These are phyloP conservation scores for Bambusicola thoracicus DNA, from an alignment of 2,113 vertebrate genomes.

Conservation along the genomic window DNA sequence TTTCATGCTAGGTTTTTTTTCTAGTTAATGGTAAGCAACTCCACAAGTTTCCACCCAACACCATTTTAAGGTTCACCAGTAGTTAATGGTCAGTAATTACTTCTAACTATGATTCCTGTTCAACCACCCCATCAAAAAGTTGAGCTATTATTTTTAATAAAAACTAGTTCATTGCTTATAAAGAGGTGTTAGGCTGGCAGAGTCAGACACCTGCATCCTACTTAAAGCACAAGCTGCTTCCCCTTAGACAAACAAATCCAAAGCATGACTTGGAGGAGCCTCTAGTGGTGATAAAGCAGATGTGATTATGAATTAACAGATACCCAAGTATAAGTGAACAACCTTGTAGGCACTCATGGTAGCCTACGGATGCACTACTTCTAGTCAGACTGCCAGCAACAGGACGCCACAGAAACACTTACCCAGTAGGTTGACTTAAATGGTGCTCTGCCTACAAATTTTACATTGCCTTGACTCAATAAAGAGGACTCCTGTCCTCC, in stretches of 20 bases:
- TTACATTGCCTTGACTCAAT: neutral
- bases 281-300: conserved; percentile 60
- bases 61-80: neutral
- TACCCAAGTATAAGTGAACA: neutral
- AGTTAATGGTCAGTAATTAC: neutral
- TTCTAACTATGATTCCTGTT: neutral
- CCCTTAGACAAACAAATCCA: neutral
- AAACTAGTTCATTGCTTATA: neutral
- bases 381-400: neutral
- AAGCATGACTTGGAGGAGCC: conserved; percentile 62
- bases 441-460: neutral
- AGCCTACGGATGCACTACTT: neutral
- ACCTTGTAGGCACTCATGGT: neutral
- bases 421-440: neutral
- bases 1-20: neutral
- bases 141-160: neutral
- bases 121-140: neutral
- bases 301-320: conserved; percentile 7
- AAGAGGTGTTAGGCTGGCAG: neutral
- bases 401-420: neutral
- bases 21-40: neutral
- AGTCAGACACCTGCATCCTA: neutral
- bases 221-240: neutral
- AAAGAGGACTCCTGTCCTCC: neutral
- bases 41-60: neutral